Evolutionary conservation across 2,797 vertebrate species (phyloP).

Genomic region (Siniperca obscura): DNA sequence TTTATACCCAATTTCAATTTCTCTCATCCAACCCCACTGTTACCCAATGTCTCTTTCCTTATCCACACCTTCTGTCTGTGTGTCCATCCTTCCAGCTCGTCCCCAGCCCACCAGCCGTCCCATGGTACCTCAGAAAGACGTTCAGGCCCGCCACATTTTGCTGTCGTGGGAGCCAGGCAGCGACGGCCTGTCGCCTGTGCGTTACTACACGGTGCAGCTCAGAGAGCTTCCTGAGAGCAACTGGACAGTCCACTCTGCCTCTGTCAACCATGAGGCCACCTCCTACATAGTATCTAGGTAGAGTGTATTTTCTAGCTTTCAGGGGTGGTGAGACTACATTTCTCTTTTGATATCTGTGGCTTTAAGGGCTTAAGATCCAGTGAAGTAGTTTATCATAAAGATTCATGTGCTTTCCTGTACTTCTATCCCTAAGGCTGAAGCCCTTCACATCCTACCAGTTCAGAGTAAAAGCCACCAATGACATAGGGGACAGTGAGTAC

Average conservation of each 20-base stretch:
- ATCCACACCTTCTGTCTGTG: not conserved
- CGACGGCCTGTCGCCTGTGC: conserved; percentile 95
- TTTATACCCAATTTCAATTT: not conserved
- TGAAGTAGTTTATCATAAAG: conserved; percentile 18
- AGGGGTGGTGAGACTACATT: not conserved
- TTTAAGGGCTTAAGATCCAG: conserved; percentile 39
- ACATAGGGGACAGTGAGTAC: conserved; percentile 98
- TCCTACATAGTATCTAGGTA: conserved; percentile 92
- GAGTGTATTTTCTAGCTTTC: not conserved
- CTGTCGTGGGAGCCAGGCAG: conserved; percentile 95
- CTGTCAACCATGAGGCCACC: conserved; percentile 89
- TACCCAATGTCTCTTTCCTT: not conserved
- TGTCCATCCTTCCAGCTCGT: conserved; percentile 81
- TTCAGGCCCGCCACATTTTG: conserved; percentile 90
- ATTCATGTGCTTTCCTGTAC: conserved; percentile 44
- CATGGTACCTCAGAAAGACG: conserved; percentile 88
- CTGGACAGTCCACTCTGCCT: conserved; percentile 92
- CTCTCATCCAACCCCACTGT: not conserved
- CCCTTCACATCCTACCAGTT: conserved; percentile 99
- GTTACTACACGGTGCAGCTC: conserved; percentile 96
- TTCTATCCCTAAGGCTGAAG: conserved; percentile 86
- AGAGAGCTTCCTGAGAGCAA: conserved; percentile 90
- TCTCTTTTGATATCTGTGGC: conserved; percentile 31
- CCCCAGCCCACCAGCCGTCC: conserved; percentile 95
- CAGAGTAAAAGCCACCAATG: conserved; percentile 96